Percentiles rank a stretch among this genome's conserved stretches.
phyloP scores from a whole-genome alignment of 1,140 invertebrate species.

The Himalopsyche phryganea region DNA sequence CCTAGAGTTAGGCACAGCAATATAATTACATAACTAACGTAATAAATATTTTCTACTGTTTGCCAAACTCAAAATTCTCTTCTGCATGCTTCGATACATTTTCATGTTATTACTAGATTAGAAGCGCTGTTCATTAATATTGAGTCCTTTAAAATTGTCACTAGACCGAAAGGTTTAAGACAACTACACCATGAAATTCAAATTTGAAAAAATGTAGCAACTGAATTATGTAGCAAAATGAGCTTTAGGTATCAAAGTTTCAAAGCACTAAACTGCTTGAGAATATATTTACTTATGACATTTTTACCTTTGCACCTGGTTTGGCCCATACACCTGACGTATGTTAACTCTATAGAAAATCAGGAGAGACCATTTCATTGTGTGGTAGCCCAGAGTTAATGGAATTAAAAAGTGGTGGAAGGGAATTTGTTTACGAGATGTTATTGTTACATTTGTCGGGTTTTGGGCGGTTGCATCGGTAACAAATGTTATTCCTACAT shows the following conservation, averaged over 20 bases:
- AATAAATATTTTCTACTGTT: too few relatives aligned
- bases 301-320: neutral
- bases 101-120: too few relatives aligned
- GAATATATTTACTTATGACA: neutral
- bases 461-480: slow-evolving; percentile 7
- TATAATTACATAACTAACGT: too few relatives aligned
- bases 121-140: too few relatives aligned
- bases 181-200: too few relatives aligned
- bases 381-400: slow-evolving; percentile 14
- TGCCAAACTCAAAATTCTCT: too few relatives aligned
- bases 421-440: slow-evolving; percentile 5
- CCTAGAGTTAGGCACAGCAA: too few relatives aligned
- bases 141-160: too few relatives aligned
- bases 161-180: too few relatives aligned
- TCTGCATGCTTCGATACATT: too few relatives aligned
- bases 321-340: slow-evolving; percentile 29
- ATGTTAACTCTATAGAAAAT: neutral
- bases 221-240: too few relatives aligned
- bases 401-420: slow-evolving; percentile 22
- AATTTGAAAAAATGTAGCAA: too few relatives aligned
- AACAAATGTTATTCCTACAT: slow-evolving; percentile 6
- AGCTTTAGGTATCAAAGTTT: neutral
- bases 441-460: slow-evolving; percentile 9
- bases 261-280: neutral
- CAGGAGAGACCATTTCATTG: slow-evolving; percentile 10